phyloP scores from a whole-genome alignment of 2,888 invertebrate species.

The Periphyllus acericola region DNA sequence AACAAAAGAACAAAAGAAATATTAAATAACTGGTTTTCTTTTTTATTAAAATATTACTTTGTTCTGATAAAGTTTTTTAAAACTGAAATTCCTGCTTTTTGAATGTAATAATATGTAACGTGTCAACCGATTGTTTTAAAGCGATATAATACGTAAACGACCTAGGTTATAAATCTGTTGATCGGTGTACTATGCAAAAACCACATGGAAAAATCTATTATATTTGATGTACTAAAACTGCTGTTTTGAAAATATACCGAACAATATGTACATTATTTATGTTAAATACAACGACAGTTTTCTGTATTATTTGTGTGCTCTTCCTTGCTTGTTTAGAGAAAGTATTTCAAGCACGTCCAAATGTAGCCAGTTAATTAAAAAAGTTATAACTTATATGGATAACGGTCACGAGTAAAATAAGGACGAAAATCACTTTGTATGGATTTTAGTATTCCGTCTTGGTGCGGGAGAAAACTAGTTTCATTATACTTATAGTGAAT shows the following conservation, averaged over 20 bases:
- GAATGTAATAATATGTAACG: not conserved
- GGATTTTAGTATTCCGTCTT: slow-evolving; percentile 19
- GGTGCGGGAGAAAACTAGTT: not conserved
- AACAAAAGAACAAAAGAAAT: slow-evolving; percentile 39
- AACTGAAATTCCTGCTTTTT: not conserved
- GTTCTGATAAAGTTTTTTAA: slow-evolving; percentile 18
- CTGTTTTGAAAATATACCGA: too few relatives aligned
- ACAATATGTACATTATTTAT: too few relatives aligned
- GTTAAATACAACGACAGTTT: not conserved
- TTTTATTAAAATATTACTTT: slow-evolving; percentile 22
- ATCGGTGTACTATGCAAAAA: too few relatives aligned
- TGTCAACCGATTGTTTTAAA: not conserved
- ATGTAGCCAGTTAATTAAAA: slow-evolving; percentile 29
- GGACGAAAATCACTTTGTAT: not conserved
- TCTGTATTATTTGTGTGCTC: not conserved
- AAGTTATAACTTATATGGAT: slow-evolving; percentile 10
- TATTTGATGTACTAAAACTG: too few relatives aligned
- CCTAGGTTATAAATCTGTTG: too few relatives aligned
- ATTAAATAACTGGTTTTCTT: slow-evolving; percentile 18
- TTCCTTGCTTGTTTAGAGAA: not conserved
- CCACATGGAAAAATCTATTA: too few relatives aligned
- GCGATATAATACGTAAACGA: not conserved
- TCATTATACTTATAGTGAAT: slow-evolving; percentile 3
- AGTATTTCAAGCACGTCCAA: not conserved
- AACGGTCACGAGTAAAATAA: not conserved